phyloP scores from a whole-genome alignment of 2,797 vertebrate genomes.

The Atherinosoma microstoma region DNA sequence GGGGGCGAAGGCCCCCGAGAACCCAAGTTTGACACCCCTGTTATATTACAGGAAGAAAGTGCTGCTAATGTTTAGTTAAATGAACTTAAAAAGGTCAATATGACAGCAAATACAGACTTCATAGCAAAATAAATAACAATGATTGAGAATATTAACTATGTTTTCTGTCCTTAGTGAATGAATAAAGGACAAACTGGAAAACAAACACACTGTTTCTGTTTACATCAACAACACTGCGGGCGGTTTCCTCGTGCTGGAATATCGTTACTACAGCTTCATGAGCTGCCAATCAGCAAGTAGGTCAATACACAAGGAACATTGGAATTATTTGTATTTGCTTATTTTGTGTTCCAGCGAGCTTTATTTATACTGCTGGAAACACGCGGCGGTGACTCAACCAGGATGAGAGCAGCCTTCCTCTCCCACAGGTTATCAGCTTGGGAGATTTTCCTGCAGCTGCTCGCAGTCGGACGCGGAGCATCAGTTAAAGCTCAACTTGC shows the following conservation, averaged over 20 bases:
- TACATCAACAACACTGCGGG: conserved; percentile 19
- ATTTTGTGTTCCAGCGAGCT: conserved; percentile 26
- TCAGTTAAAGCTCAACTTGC: conserved; percentile 33
- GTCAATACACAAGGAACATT: conserved; percentile 51
- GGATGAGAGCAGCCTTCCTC: conserved; percentile 47
- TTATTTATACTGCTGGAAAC: conserved; percentile 73
- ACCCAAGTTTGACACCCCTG: too few species aligned
- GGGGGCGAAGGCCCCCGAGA: too few species aligned
- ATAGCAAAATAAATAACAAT: neutral
- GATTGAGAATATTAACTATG: conserved; percentile 10
- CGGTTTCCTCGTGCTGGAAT: conserved; percentile 34
- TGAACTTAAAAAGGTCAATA: too few species aligned
- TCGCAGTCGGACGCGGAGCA: conserved; percentile 29
- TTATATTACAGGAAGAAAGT: neutral
- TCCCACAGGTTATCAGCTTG: conserved; percentile 40
- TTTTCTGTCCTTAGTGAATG: conserved; percentile 23
- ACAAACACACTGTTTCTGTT: conserved; percentile 31
- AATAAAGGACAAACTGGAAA: conserved; percentile 10
- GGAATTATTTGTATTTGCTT: conserved; percentile 26
- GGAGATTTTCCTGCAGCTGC: conserved; percentile 18
- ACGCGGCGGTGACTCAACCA: conserved; percentile 73
- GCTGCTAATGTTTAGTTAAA: neutral
- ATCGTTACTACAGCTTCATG: conserved; percentile 1
- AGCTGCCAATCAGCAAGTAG: conserved; percentile 67
- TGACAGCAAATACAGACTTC: too few species aligned